phyloP scores from a whole-genome alignment of 1,140 invertebrate species.

The Aricia agestis region DNA sequence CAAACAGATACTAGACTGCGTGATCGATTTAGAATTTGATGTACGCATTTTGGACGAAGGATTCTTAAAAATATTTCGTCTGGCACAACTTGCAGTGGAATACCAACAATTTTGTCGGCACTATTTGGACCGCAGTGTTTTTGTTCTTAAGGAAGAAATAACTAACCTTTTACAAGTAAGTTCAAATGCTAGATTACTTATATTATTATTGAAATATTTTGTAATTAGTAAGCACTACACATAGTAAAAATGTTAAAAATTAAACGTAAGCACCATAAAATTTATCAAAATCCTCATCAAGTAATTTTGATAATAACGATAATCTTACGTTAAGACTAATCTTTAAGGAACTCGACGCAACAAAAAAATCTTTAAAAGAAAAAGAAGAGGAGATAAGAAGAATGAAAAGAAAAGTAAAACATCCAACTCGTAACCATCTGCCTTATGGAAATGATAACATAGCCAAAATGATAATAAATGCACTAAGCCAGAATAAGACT shows the following conservation, averaged over 20 bases:
- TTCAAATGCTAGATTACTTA: too few species aligned
- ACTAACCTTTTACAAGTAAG: constrained; percentile 74
- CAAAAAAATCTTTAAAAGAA: constrained; percentile 57
- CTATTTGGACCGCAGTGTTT: constrained; percentile 81
- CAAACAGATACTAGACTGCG: constrained; percentile 77
- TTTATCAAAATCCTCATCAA: too few species aligned
- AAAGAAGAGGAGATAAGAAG: constrained; percentile 70
- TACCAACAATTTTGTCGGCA: constrained; percentile 83
- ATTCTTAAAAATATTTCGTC: constrained; percentile 81
- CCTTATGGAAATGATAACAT: constrained; percentile 67
- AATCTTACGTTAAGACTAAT: not conserved
- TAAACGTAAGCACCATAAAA: too few species aligned
- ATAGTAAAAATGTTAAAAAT: too few species aligned
- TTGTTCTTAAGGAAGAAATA: constrained; percentile 79
- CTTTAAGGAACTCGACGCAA: constrained; percentile 57
- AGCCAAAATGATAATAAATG: constrained; percentile 64
- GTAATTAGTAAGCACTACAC: too few species aligned
- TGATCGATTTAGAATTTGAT: constrained; percentile 79
- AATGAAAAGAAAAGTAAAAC: constrained; percentile 55
- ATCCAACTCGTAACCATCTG: constrained; percentile 43
- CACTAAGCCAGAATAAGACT: constrained; percentile 49
- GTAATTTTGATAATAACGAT: too few species aligned
- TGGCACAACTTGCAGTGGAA: constrained; percentile 82
- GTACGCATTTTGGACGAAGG: constrained; percentile 80
- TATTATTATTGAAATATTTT: not conserved